Conservation (phyloP, 1,140 invertebrate species). For the Calliopsis andreniformis region DNA sequence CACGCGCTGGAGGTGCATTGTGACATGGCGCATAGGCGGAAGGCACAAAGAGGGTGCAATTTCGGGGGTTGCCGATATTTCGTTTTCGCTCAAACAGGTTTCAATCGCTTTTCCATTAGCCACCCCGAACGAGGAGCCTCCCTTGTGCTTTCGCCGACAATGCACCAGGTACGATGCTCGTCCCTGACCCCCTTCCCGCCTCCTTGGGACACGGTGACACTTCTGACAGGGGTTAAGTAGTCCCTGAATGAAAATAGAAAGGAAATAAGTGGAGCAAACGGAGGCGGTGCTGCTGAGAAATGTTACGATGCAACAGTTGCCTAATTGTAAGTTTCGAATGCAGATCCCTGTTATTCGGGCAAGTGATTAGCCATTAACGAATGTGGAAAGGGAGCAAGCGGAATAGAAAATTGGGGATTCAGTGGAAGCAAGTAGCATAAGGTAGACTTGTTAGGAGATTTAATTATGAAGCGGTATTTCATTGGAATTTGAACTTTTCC, state of each 20-base stretch:
- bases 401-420: too few relatives aligned
- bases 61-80: constrained; percentile 30
- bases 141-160: constrained; percentile 62
- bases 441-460: too few relatives aligned
- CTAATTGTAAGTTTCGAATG: too few relatives aligned
- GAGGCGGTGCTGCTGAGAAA: constrained; percentile 3
- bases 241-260: constrained; percentile 42
- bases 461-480: too few relatives aligned
- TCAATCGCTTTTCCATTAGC: constrained; percentile 76
- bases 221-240: constrained; percentile 72
- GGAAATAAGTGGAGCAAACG: constrained; percentile 20
- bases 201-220: constrained; percentile 70
- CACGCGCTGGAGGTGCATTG: constrained; percentile 52
- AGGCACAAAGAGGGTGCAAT: constrained; percentile 43
- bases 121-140: constrained; percentile 46
- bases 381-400: neutral
- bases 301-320: too few relatives aligned
- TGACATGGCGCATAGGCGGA: constrained; percentile 32
- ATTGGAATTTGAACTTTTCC: too few relatives aligned
- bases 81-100: constrained; percentile 71
- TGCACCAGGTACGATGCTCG: constrained; percentile 56
- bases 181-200: constrained; percentile 42
- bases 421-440: too few relatives aligned
- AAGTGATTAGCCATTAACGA: too few relatives aligned
- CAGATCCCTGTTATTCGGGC: too few relatives aligned